Percentiles rank a stretch among this genome's conserved stretches.
Conservation (phyloP, 1,140 invertebrate species). For the Trachelipus rathkii region DNA sequence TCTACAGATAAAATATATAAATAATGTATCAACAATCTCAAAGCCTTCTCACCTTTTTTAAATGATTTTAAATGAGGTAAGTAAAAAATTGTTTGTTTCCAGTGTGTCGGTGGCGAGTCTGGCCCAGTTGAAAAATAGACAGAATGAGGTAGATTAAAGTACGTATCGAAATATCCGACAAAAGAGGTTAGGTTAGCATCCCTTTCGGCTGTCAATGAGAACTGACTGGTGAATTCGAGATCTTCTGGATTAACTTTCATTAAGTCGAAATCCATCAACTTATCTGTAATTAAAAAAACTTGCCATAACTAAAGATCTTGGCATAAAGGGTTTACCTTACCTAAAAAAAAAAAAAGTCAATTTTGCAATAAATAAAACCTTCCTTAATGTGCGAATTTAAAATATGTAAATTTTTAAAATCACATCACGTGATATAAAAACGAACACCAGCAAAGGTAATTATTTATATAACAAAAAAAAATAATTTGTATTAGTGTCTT, state of each 20-base stretch:
- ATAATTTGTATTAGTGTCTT: no score
- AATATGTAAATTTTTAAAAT: no score
- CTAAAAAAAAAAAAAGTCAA: no score
- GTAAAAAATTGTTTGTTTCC: conserved; percentile 97
- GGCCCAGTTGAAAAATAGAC: conserved; percentile 72
- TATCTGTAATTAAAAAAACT: conserved; percentile 15
- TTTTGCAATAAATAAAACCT: no score
- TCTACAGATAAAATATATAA: no score
- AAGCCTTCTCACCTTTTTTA: conserved; percentile 59
- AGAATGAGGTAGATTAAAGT: conserved; percentile 68
- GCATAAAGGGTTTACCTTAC: no score
- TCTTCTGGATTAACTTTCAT: conserved; percentile 32
- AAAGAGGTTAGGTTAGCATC: conserved; percentile 78
- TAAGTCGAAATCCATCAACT: conserved; percentile 39
- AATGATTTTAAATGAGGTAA: conserved; percentile 68
- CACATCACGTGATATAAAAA: no score
- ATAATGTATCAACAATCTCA: neutral
- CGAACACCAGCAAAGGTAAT: no score
- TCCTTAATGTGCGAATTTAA: no score
- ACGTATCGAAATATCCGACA: conserved; percentile 89
- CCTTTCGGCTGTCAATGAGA: conserved; percentile 45
- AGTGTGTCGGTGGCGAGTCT: conserved; percentile 74
- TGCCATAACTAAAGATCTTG: no score
- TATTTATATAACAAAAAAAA: no score
- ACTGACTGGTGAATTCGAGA: conserved; percentile 32